Percentiles rank a stretch among this genome's conserved stretches.
Conservation (phyloP, 2,888 invertebrate genomes). For the Acleris holmiana region DNA sequence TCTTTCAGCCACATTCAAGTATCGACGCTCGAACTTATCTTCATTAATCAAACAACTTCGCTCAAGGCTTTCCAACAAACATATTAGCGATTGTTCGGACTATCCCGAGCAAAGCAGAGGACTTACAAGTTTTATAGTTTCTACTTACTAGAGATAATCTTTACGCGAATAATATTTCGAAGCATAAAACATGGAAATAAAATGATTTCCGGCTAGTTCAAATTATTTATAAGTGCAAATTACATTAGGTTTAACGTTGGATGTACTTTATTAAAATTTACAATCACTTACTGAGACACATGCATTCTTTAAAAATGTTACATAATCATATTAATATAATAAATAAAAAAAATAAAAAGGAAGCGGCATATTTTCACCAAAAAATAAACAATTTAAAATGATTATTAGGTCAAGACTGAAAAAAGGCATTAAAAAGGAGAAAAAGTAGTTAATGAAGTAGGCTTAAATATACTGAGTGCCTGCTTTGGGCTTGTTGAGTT, state of each 20-base stretch:
- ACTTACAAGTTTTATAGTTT: slow-evolving; percentile 31
- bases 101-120: not conserved
- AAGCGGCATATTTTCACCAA: too few relatives aligned
- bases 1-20: slow-evolving; percentile 63
- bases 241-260: too few relatives aligned
- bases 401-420: not conserved
- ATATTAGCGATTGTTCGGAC: slow-evolving; percentile 35
- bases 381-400: too few relatives aligned
- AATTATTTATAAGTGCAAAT: not conserved
- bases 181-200: not conserved
- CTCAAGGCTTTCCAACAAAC: slow-evolving; percentile 50
- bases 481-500: not conserved
- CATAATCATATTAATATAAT: too few relatives aligned
- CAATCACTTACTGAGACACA: too few relatives aligned
- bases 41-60: slow-evolving; percentile 69
- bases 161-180: not conserved
- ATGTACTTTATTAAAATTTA: too few relatives aligned
- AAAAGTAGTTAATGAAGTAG: not conserved
- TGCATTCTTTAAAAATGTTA: too few relatives aligned
- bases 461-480: slow-evolving; percentile 12
- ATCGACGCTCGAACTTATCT: slow-evolving; percentile 69
- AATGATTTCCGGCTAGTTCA: not conserved
- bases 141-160: slow-evolving; percentile 1
- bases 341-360: too few relatives aligned
- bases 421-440: not conserved